A percentile compares a stretch with the other conserved stretches of the same genome.
phyloP scores from a whole-genome alignment of 2,888 invertebrate species.

The Tupiocoris notatus region DNA sequence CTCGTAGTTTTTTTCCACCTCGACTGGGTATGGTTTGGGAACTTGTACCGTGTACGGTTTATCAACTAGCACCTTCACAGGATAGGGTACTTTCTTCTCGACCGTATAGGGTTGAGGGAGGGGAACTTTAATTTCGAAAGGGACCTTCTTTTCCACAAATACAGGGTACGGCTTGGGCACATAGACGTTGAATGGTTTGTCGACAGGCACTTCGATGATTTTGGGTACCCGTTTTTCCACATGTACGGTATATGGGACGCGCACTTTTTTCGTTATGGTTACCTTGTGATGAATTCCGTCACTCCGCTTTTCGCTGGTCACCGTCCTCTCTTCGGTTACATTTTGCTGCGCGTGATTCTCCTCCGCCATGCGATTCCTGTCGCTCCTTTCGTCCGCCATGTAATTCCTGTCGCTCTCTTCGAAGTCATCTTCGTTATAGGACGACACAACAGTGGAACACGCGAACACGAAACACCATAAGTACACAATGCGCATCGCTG shows the following conservation, averaged over 20 bases:
- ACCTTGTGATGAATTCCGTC: constrained; percentile 61
- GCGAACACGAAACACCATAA: neutral
- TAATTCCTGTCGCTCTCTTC: neutral
- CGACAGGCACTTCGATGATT: constrained; percentile 66
- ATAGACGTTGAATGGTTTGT: constrained; percentile 58
- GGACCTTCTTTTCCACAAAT: constrained; percentile 55
- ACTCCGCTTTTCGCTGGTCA: constrained; percentile 37
- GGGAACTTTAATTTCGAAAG: constrained; percentile 39
- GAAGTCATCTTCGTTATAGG: neutral
- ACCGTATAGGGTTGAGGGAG: constrained; percentile 64
- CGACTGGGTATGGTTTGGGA: constrained; percentile 65
- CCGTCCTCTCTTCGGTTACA: constrained; percentile 3
- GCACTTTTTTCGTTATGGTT: constrained; percentile 58
- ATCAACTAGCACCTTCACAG: constrained; percentile 55
- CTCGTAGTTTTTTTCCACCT: constrained; percentile 66
- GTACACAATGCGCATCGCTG: neutral
- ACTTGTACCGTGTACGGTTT: constrained; percentile 45
- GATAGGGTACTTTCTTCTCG: constrained; percentile 66
- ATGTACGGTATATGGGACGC: constrained; percentile 56
- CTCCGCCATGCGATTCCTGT: neutral
- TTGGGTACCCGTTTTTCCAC: constrained; percentile 57
- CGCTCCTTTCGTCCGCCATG: neutral
- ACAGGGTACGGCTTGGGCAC: constrained; percentile 77
- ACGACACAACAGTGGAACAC: neutral
- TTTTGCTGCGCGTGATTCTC: neutral